Conservation (phyloP, 2,888 invertebrate genomes). For the Drosophila testacea region DNA sequence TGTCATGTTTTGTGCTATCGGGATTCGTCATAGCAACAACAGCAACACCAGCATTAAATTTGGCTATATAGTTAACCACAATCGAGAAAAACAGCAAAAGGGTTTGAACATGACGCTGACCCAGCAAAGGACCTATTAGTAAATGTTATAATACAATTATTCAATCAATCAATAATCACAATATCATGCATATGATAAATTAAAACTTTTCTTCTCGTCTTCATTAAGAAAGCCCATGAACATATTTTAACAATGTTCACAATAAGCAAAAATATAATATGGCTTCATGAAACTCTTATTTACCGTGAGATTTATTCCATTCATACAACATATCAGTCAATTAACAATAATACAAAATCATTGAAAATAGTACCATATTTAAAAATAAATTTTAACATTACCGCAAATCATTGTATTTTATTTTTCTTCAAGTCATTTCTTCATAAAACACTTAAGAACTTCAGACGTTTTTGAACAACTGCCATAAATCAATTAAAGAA, state of each 20-base stretch:
- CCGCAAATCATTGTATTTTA: neutral
- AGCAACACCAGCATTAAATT: conserved; percentile 90
- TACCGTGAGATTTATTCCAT: no score
- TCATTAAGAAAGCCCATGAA: no score
- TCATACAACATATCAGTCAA: neutral
- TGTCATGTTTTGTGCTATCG: conserved; percentile 85
- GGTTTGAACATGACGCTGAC: conserved; percentile 88
- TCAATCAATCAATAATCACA: neutral
- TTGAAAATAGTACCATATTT: neutral
- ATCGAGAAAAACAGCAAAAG: conserved; percentile 87
- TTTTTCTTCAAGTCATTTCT: no score
- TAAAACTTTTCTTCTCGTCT: no score
- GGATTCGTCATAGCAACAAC: conserved; percentile 90
- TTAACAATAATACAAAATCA: neutral
- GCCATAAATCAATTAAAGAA: no score
- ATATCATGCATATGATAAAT: no score
- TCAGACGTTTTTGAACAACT: no score
- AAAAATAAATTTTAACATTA: neutral
- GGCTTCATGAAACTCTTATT: no score
- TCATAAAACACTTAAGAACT: no score
- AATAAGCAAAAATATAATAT: no score
- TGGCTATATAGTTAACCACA: conserved; percentile 87
- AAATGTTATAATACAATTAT: neutral
- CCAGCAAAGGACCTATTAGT: conserved; percentile 85
- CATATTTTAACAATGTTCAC: no score